phyloP scores from a whole-genome alignment of 2,797 vertebrate species.

The Pangasius krempfi region DNA sequence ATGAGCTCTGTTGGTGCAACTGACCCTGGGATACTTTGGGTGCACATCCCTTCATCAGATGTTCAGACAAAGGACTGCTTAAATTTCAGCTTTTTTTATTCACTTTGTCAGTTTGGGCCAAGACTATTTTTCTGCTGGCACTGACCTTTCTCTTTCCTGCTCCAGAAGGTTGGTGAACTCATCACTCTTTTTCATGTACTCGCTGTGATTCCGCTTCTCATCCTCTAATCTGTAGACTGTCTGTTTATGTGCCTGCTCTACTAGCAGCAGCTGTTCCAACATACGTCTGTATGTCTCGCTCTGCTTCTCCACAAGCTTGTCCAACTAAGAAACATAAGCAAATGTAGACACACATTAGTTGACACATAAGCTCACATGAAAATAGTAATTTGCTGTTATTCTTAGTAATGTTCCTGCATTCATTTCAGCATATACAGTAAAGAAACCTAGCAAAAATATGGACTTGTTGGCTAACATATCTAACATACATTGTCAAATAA shows the following conservation, averaged over 20 bases:
- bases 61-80: not conserved
- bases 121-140: not conserved
- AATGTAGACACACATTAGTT: not conserved
- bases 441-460: not conserved
- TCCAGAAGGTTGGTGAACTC: conserved; percentile 94
- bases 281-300: conserved; percentile 88
- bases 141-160: conserved; percentile 72
- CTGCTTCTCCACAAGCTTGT: conserved; percentile 92
- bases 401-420: not conserved
- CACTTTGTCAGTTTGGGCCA: not conserved
- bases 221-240: conserved; percentile 86
- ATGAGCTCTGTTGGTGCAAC: not conserved
- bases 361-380: not conserved
- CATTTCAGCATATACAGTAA: not conserved
- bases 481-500: too few species aligned
- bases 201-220: conserved; percentile 91
- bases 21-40: not conserved
- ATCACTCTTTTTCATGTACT: conserved; percentile 92
- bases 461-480: not conserved
- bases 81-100: not conserved
- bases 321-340: conserved; percentile 79
- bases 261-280: conserved; percentile 91
- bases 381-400: not conserved
- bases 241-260: conserved; percentile 90
- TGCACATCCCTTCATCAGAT: not conserved